Percentiles rank a stretch among this genome's conserved stretches.
Evolutionary conservation across 2,888 invertebrate genomes (phyloP).

Genomic region (Anaspis maculata): DNA sequence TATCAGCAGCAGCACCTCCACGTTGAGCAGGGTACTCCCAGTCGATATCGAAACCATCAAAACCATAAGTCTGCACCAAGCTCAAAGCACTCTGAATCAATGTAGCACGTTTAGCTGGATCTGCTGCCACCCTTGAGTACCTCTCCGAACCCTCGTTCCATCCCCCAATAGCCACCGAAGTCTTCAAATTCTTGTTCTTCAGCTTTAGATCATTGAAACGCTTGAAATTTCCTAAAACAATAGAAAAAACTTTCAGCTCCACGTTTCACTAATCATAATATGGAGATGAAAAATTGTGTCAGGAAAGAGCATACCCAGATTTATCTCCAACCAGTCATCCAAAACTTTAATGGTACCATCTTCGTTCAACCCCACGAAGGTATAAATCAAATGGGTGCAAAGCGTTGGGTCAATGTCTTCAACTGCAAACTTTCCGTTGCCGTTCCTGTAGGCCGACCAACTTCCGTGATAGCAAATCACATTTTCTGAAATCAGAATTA

Average conservation of each 20-base stretch:
- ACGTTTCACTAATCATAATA: constrained; percentile 55
- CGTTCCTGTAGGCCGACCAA: constrained; percentile 64
- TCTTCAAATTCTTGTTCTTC: constrained; percentile 47
- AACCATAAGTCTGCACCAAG: constrained; percentile 50
- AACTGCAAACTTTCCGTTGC: constrained; percentile 57
- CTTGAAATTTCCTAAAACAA: constrained; percentile 30
- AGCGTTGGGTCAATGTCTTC: constrained; percentile 56
- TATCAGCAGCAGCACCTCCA: constrained; percentile 41
- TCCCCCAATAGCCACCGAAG: constrained; percentile 58
- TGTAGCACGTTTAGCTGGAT: constrained; percentile 38
- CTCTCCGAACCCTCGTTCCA: constrained; percentile 52
- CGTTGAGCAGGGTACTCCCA: constrained; percentile 64
- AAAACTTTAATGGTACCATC: constrained; percentile 48
- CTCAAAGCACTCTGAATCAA: constrained; percentile 50
- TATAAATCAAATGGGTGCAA: constrained; percentile 69
- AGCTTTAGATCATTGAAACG: constrained; percentile 49
- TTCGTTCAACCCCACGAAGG: constrained; percentile 58
- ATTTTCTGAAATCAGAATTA: constrained; percentile 44
- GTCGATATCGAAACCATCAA: constrained; percentile 65
- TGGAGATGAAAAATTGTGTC: too few species aligned
- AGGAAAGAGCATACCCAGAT: too few species aligned
- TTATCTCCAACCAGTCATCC: constrained; percentile 43
- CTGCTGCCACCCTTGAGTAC: constrained; percentile 43
- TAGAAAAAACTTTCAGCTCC: too few species aligned
- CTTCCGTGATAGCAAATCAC: constrained; percentile 69